phyloP scores from a whole-genome alignment of 2,113 vertebrate genomes.

The Ciconia boyciana region DNA sequence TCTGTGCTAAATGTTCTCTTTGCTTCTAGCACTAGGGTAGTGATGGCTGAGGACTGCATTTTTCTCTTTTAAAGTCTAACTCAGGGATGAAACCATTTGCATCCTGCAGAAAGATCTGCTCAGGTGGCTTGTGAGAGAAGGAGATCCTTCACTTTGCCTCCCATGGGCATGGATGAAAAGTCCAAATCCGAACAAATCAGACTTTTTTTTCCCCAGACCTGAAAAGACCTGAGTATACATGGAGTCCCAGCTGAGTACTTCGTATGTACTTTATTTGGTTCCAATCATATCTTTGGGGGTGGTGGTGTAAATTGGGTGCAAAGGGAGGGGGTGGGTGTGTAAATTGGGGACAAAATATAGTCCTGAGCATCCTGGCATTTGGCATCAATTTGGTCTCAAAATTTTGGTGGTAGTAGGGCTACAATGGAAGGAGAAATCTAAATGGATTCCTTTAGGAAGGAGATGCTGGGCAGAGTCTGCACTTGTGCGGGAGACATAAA shows the following conservation, averaged over 20 bases:
- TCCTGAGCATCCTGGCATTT: not conserved
- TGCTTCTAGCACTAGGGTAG: not conserved
- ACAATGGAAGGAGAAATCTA: not conserved
- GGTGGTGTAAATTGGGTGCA: not conserved
- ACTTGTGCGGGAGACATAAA: not conserved
- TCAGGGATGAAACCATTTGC: constrained; percentile 22
- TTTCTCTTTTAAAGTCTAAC: not conserved
- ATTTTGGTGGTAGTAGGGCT: not conserved
- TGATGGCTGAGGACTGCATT: not conserved
- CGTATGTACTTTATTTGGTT: not conserved
- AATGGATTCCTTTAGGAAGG: not conserved
- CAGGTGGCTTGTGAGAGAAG: not conserved
- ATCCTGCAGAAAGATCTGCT: not conserved
- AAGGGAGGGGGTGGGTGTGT: not conserved
- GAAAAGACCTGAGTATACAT: fast-evolving
- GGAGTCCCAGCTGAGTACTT: not conserved
- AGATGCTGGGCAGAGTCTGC: not conserved
- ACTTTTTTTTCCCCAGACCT: not conserved
- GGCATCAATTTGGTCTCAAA: not conserved
- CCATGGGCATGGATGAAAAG: not conserved
- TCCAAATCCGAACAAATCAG: not conserved
- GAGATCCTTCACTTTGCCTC: not conserved
- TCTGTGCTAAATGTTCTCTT: not conserved
- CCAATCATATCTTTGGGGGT: not conserved
- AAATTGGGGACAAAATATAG: not conserved